Conservation (phyloP, 2,888 invertebrate species). For the Hipparchia sbordonii region DNA sequence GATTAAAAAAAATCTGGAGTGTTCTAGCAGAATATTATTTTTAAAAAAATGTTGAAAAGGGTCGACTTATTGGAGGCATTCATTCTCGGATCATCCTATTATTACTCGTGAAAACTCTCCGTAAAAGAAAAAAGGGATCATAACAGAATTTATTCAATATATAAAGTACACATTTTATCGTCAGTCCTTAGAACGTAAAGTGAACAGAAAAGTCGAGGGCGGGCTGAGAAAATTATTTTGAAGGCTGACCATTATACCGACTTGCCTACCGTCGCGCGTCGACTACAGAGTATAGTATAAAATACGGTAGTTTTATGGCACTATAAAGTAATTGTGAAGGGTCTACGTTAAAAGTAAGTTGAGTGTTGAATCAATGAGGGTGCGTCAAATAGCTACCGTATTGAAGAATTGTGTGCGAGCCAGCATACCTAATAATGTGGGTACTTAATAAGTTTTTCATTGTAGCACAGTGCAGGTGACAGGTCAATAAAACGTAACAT, state of each 20-base stretch:
- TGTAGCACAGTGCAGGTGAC: no score
- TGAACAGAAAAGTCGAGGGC: conserved; percentile 63
- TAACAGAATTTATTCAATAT: conserved; percentile 75
- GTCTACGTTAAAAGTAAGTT: conserved; percentile 57
- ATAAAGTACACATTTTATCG: conserved; percentile 71
- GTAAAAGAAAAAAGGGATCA: conserved; percentile 73
- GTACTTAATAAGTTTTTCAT: no score
- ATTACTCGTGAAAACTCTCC: conserved; percentile 63
- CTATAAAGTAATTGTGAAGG: conserved; percentile 78
- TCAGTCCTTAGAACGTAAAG: conserved; percentile 60
- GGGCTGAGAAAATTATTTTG: conserved; percentile 73
- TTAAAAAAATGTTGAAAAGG: conserved; percentile 53
- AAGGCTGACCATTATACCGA: conserved; percentile 74
- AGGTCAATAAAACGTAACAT: no score
- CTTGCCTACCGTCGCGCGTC: conserved; percentile 54
- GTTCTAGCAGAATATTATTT: conserved; percentile 32
- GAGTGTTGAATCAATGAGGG: conserved; percentile 49
- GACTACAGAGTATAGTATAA: conserved; percentile 70
- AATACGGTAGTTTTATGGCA: conserved; percentile 71
- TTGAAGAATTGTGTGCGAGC: conserved; percentile 9
- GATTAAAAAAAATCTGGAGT: conserved; percentile 17
- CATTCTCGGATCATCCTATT: conserved; percentile 72
- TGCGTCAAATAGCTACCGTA: conserved; percentile 24
- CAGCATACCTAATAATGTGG: neutral
- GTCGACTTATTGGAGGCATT: conserved; percentile 71